Base-by-base conservation (phyloP, 2,113 vertebrate genomes). In the Alligator mississippiensis region DNA sequence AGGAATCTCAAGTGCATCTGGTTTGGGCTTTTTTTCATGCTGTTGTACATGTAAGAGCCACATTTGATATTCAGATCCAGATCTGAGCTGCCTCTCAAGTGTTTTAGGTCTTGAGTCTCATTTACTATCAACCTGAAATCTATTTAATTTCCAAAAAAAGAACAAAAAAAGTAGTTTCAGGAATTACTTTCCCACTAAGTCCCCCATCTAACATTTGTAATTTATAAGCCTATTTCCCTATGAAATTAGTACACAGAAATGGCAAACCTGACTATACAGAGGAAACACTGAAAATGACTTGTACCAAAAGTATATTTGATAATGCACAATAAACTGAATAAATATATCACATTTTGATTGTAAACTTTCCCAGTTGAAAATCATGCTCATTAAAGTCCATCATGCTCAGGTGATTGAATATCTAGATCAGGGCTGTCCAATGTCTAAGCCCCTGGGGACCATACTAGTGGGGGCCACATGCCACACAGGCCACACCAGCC, bases 401-500 rank as follows among this genome's bases (percentile, higher is more conserved):
- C 11, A 12, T 70, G 55, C 61, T 66, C 2, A 0, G 0, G 34
- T 16, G 38, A 5, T 47, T 47, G 38, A n/a, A n/a, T n/a, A n/a
- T n/a, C n/a, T n/a, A 47, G 38, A 47, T 47, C n/a, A n/a, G 38
- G 38, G 8, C 6, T 6, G 38, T 47, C 38, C 38, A 47, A 47
- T 47, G 38, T 47, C 38, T 47, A 47, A 47, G 38, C 38, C 38
- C 38, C 38, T 47, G 38, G 6, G 38, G 38, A 47, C 38, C 38
- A 7, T 47, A 47, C 6, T 8, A 47, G 38, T 47, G 38, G 38
- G 38, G 38, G 8, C 8, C 38, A 47, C 38, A 47, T 47, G 38
- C 38, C 38, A 47, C 38, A 47, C 38, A 47, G 38, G 38, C 38
- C 38, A 47, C 38, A 47, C 38, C 38, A 47, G 38, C 38, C 8